Evolutionary conservation across 2,888 invertebrate species (phyloP).

Genomic region (Metellina segmentata): DNA sequence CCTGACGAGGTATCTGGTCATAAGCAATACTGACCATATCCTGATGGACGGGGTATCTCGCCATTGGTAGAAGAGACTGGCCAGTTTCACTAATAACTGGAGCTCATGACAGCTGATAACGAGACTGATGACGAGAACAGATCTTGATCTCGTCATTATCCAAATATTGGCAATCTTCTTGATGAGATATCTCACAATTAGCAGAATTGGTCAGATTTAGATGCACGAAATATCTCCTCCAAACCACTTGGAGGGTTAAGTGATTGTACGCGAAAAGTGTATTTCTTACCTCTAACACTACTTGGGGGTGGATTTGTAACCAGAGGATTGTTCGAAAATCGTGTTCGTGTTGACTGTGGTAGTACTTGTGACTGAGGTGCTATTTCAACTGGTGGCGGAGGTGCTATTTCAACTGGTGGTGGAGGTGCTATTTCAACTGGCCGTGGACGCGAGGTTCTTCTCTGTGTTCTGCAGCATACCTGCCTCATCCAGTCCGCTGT

Average conservation of each 20-base stretch:
- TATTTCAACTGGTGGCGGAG: neutral
- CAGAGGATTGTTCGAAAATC: neutral
- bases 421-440: neutral
- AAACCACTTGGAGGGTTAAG: neutral
- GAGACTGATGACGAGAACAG: too few relatives aligned
- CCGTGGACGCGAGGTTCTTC: too few relatives aligned
- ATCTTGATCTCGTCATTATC: too few relatives aligned
- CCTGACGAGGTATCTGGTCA: too few relatives aligned
- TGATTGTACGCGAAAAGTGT: neutral
- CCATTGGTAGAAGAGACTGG: too few relatives aligned
- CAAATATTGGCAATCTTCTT: too few relatives aligned
- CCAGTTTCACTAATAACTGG: too few relatives aligned
- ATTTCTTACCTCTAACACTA: neutral
- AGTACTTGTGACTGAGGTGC: neutral
- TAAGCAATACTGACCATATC: too few relatives aligned
- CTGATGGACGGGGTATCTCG: too few relatives aligned
- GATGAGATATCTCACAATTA: neutral
- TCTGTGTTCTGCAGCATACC: slow-evolving; percentile 5
- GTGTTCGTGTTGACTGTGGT: neutral
- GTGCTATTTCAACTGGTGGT: neutral
- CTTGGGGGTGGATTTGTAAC: neutral
- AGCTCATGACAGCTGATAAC: too few relatives aligned
- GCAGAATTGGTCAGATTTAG: neutral
- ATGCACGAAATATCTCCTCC: neutral
- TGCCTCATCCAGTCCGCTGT: slow-evolving; percentile 4